A percentile compares a stretch with the other conserved stretches of the same genome.
phyloP scores from a whole-genome alignment of 2,888 invertebrate genomes.

The Ellobium chinense region DNA sequence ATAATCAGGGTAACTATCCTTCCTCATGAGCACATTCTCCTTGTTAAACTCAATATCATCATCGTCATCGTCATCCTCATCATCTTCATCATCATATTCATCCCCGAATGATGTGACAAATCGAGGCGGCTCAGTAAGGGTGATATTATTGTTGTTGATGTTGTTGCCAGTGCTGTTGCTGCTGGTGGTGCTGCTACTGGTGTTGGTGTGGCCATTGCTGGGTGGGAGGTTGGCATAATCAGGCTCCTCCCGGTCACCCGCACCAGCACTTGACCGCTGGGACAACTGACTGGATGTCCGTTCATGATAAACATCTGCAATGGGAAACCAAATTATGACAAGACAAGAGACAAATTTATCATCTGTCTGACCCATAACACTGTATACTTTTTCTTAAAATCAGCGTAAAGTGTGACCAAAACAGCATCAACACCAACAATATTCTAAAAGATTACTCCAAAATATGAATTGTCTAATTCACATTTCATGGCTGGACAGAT shows the following conservation, averaged over 20 bases:
- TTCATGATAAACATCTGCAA: conserved; percentile 41
- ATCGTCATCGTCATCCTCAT: conserved; percentile 36
- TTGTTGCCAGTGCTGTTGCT: conserved; percentile 29
- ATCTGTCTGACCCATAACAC: too few relatives aligned
- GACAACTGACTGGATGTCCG: conserved; percentile 58
- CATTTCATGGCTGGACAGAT: too few relatives aligned
- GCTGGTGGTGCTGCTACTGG: conserved; percentile 21
- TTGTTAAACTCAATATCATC: conserved; percentile 43
- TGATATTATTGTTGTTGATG: background rate
- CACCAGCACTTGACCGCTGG: conserved; percentile 49
- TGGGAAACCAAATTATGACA: too few relatives aligned
- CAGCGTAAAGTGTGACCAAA: too few relatives aligned
- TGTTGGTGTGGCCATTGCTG: conserved; percentile 37
- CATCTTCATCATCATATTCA: conserved; percentile 35
- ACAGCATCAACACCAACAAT: too few relatives aligned
- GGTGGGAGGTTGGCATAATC: conserved; percentile 75
- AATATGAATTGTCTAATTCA: too few relatives aligned
- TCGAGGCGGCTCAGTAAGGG: background rate
- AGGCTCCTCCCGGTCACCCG: conserved; percentile 63
- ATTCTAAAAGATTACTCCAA: too few relatives aligned
- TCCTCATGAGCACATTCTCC: conserved; percentile 45
- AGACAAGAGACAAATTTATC: too few relatives aligned
- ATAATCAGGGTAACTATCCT: conserved; percentile 50
- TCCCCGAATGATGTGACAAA: conserved; percentile 28
- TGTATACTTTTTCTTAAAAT: too few relatives aligned